Percentiles rank a stretch among this genome's conserved stretches.
phyloP scores from a whole-genome alignment of 2,113 vertebrate species.

The Oreochromis tanganicae region DNA sequence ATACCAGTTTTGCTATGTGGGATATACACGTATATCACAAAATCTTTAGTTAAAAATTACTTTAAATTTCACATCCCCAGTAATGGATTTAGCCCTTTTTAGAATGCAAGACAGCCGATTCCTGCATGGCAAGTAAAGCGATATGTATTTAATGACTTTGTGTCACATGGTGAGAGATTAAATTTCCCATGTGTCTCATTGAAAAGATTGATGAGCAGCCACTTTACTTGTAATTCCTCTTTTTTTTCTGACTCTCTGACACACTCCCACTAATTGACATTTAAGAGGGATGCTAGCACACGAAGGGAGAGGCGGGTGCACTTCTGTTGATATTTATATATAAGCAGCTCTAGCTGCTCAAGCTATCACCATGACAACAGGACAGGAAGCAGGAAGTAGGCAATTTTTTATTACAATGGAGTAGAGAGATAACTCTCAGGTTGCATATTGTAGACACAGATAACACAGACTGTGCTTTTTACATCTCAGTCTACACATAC shows the following conservation, averaged over 20 bases:
- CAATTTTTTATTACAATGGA: background rate
- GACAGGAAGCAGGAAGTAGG: slow-evolving; percentile 66
- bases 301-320: slow-evolving; percentile 10
- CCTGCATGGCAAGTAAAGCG: background rate
- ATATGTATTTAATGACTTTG: background rate
- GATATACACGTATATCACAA: background rate
- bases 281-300: background rate
- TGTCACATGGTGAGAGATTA: background rate
- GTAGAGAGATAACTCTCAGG: slow-evolving; percentile 34
- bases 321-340: slow-evolving; percentile 13
- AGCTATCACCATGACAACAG: slow-evolving; percentile 47
- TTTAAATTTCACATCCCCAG: background rate
- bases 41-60: background rate
- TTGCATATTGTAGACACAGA: background rate
- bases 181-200: background rate
- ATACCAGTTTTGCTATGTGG: background rate
- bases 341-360: background rate
- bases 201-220: background rate
- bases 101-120: background rate
- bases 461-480: background rate
- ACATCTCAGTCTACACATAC: background rate
- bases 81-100: background rate
- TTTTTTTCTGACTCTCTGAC: background rate
- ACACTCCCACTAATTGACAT: slow-evolving; percentile 24
- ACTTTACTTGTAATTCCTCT: background rate